phyloP scores from a whole-genome alignment of 2,888 invertebrate genomes.

The Tupiocoris notatus region DNA sequence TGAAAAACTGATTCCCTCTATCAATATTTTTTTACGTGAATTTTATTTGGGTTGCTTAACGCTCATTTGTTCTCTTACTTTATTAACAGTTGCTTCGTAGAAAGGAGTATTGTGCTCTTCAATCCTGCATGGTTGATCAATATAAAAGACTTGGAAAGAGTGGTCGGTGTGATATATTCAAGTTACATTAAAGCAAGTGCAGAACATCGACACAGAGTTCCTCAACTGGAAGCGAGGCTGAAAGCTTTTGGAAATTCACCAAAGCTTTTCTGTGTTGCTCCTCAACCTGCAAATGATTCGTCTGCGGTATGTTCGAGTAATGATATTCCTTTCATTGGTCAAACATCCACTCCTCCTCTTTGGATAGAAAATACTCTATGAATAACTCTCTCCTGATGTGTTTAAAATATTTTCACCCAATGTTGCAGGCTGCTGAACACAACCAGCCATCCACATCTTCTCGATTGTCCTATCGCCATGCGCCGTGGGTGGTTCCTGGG shows the following conservation, averaged over 20 bases:
- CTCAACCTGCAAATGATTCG: not conserved
- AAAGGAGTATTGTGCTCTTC: conserved; percentile 57
- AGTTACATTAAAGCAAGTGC: conserved; percentile 46
- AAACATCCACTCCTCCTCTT: not conserved
- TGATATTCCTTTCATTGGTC: not conserved
- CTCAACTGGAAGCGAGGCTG: conserved; percentile 46
- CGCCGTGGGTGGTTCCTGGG: conserved; percentile 23
- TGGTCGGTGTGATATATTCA: conserved; percentile 56
- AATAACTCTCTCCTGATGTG: not conserved
- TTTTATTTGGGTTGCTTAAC: not conserved
- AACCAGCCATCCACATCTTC: conserved; percentile 32
- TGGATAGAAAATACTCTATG: not conserved
- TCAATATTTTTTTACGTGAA: conserved; percentile 1
- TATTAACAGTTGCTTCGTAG: conserved; percentile 53
- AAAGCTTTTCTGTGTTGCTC: not conserved
- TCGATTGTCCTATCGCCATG: not conserved
- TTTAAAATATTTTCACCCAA: too few species aligned
- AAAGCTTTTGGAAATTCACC: conserved; percentile 42
- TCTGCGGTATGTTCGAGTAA: not conserved
- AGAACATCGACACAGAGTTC: conserved; percentile 47
- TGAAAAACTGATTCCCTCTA: not conserved
- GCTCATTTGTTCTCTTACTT: not conserved
- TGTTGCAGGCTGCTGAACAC: conserved; percentile 29
- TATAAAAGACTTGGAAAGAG: conserved; percentile 57
- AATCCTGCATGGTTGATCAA: conserved; percentile 56